phyloP scores from a whole-genome alignment of 2,888 invertebrate genomes.

The Tuberolachnus salignus region DNA sequence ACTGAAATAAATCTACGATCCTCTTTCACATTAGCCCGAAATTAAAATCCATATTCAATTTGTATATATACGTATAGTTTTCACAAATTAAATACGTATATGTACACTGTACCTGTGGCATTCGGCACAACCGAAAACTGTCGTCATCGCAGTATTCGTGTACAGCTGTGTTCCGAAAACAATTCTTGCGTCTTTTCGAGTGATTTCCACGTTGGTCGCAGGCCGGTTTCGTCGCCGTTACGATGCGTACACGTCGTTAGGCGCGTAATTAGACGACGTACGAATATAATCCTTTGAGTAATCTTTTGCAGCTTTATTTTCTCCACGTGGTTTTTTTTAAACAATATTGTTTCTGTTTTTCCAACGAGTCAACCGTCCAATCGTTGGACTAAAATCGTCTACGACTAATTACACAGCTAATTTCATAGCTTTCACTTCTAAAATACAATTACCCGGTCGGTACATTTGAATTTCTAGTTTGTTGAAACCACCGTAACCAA shows the following conservation, averaged over 20 bases:
- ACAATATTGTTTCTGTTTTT: constrained; percentile 29
- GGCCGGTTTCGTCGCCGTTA: not conserved
- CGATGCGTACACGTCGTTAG: too few species aligned
- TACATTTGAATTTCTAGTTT: not conserved
- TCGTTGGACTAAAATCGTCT: not conserved
- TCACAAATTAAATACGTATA: too few species aligned
- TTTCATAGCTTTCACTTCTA: not conserved
- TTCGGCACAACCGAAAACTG: too few species aligned
- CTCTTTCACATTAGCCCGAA: too few species aligned
- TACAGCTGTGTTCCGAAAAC: too few species aligned
- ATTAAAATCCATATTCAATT: too few species aligned
- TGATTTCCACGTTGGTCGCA: too few species aligned
- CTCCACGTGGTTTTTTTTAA: constrained; percentile 8
- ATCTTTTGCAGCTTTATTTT: not conserved
- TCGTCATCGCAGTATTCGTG: too few species aligned
- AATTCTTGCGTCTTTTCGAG: too few species aligned
- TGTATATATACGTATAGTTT: too few species aligned
- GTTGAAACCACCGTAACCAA: constrained; percentile 7
- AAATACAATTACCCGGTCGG: constrained; percentile 2
- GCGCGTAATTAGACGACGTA: constrained; percentile 18
- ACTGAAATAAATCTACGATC: too few species aligned
- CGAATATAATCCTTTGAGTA: not conserved
- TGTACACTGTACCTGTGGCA: too few species aligned
- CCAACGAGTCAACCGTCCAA: not conserved
- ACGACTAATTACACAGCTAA: constrained; percentile 6